Conservation (phyloP, 2,888 invertebrate species). For the Nephrotoma flavescens region DNA sequence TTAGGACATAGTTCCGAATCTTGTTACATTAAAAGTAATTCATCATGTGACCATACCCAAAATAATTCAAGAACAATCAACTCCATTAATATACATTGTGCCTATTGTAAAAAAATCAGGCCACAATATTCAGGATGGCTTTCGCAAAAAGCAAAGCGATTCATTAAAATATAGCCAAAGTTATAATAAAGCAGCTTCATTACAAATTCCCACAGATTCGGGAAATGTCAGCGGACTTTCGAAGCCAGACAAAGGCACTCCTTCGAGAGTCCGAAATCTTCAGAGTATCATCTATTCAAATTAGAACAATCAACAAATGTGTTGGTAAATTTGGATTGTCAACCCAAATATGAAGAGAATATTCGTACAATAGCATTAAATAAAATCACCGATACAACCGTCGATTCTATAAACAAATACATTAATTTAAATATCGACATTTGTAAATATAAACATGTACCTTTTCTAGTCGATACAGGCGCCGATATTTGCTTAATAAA, state of each 20-base stretch:
- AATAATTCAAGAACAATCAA: neutral
- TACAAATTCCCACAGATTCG: neutral
- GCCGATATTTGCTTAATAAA: too few relatives aligned
- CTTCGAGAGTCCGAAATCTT: neutral
- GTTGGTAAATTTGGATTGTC: neutral
- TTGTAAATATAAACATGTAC: neutral
- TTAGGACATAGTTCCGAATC: neutral
- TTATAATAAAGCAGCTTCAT: neutral
- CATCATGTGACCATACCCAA: neutral
- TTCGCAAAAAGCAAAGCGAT: neutral
- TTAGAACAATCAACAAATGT: neutral
- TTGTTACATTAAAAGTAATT: neutral
- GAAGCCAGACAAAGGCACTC: neutral
- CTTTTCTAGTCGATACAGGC: neutral
- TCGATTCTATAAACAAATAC: neutral
- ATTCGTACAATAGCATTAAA: neutral
- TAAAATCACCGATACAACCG: neutral
- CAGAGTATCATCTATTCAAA: neutral
- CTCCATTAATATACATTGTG: neutral
- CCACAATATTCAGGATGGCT: neutral
- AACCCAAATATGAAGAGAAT: too few relatives aligned
- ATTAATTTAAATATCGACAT: neutral
- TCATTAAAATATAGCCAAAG: neutral
- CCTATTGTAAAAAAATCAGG: neutral
- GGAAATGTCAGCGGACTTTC: neutral